Evolutionary conservation across 2,888 invertebrate species (phyloP), one percentile per base, ranked within the genome.

Genomic region (Cantharis nigra): DNA sequence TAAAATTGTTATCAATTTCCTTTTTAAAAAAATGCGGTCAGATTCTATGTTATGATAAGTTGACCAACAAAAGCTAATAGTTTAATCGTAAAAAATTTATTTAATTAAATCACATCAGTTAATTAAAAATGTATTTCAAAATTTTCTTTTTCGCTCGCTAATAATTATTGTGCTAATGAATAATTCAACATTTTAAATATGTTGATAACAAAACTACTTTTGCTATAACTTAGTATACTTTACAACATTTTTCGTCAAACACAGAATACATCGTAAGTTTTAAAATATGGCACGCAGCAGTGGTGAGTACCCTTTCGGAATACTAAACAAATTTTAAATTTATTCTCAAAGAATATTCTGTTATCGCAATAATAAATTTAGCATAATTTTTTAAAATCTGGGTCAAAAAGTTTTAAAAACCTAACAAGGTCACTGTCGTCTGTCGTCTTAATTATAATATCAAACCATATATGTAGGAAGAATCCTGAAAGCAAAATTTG

Each of bases 1-100:
- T 9, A 26, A 26, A 72, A 64, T 70, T 71, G 75, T 74, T 80
- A 71, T 71, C 76, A 74, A 64, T 78, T 78, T 71, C 71, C 73
- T 72, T 64, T 71, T 75, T 71, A 30, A 63, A 26, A 23, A 26
- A 69, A 75, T 69, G 65, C 76, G 65, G 72, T 70, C 64, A 73
- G 11, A 70, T 70, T 49, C n/a, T 49, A n/a, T 49, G 49, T n/a
- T 49, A 9, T n/a, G 49, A 49, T 49, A n/a, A 49, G 7, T 7
- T 49, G 49, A 49, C 49, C 49, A 49, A 49, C 49, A 49, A 49
- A n/a, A 7, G 49, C n/a, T n/a, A 4, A 13, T 49, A 49, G n/a
- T 13, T 49, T 49, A 49, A n/a, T 49, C n/a, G n/a, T n/a, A n/a
- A 7, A 49, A 49, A 49, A 49, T 49, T 33, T 7, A 49, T 49